Conservation (phyloP, 2,113 vertebrate species). For the Bubo bubo region DNA sequence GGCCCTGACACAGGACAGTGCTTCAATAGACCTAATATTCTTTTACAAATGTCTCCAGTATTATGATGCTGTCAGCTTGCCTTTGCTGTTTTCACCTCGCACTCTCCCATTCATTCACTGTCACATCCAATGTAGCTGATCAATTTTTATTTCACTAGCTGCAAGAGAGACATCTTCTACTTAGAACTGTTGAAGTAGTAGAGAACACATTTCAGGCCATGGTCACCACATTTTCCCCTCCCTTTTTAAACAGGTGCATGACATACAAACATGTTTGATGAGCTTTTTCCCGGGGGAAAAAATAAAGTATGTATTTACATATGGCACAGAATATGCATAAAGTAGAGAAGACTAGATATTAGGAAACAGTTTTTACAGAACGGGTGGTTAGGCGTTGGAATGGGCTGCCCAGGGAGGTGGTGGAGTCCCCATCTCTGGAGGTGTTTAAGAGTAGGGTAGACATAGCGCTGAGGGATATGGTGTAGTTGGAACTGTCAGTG, state of each 20-base stretch:
- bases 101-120: constrained; percentile 3
- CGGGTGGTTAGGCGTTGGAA: too few species aligned
- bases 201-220: not conserved
- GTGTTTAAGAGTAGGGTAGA: too few species aligned
- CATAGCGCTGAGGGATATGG: too few species aligned
- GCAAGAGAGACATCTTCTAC: not conserved
- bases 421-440: too few species aligned
- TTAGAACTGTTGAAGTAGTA: not conserved
- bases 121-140: not conserved
- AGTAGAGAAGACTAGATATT: not conserved
- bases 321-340: not conserved
- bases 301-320: not conserved
- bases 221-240: not conserved
- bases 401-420: too few species aligned
- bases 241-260: not conserved
- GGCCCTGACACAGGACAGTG: not conserved
- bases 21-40: not conserved
- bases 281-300: not conserved
- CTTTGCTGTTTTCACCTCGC: not conserved
- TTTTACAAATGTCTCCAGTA: not conserved
- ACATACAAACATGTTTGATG: not conserved
- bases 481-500: too few species aligned
- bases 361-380: too few species aligned
- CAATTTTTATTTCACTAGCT: not conserved
- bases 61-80: not conserved